A percentile compares a stretch with the other conserved stretches of the same genome.
phyloP scores from a whole-genome alignment of 2,113 vertebrate species.

The Elephantulus edwardii region DNA sequence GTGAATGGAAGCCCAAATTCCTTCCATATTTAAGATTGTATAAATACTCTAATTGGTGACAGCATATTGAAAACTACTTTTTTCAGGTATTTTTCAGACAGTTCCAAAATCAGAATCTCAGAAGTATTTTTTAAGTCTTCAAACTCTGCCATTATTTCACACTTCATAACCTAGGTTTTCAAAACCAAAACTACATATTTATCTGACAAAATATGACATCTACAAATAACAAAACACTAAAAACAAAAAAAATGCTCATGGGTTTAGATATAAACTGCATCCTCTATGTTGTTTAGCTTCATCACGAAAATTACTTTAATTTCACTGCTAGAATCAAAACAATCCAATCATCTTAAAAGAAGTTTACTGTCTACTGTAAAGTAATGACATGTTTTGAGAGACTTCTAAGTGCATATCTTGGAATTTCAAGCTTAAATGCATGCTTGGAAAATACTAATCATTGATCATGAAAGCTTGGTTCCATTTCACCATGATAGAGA shows the following conservation, averaged over 20 bases:
- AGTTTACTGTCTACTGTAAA: conserved; percentile 59
- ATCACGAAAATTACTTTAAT: conserved; percentile 72
- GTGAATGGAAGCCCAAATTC: neutral
- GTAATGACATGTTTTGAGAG: conserved; percentile 68
- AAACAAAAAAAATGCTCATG: conserved; percentile 15
- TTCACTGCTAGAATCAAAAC: conserved; percentile 66
- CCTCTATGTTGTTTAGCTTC: conserved; percentile 50
- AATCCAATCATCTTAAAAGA: conserved; percentile 66
- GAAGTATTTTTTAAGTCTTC: neutral
- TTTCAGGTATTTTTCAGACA: conserved; percentile 40
- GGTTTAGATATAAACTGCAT: conserved; percentile 48
- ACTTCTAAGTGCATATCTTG: conserved; percentile 63
- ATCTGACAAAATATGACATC: conserved; percentile 49
- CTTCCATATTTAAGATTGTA: conserved; percentile 10
- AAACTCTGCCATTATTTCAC: neutral
- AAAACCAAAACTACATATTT: conserved; percentile 24
- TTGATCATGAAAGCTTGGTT: conserved; percentile 21
- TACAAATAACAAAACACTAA: conserved; percentile 50
- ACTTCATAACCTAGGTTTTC: conserved; percentile 24
- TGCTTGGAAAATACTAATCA: conserved; percentile 59
- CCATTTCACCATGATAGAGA: conserved; percentile 34
- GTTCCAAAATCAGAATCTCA: conserved; percentile 28
- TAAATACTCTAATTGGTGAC: conserved; percentile 41
- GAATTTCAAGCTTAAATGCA: conserved; percentile 64
- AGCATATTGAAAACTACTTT: conserved; percentile 2